Base-by-base conservation (phyloP, 2,888 invertebrate genomes). In the Hylaea fasciaria region DNA sequence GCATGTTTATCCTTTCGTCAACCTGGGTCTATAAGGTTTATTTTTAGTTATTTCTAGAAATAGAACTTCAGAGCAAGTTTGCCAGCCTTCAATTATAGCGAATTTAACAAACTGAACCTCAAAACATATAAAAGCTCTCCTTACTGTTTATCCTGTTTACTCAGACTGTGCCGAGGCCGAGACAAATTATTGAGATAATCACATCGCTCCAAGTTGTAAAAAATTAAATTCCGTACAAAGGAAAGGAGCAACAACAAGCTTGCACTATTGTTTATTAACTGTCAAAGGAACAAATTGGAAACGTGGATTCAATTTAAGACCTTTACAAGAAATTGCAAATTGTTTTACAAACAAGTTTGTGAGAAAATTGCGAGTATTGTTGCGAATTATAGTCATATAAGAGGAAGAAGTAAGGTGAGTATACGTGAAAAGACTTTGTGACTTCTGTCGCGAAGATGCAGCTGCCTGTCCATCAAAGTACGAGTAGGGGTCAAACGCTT, bases 151-250 rank as follows among this genome's bases (percentile, higher is more conserved):
- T n/a, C 4, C 12, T 8, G 11, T 43, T 1, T 37, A 37, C 51
- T 47, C 10, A 14, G 10, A 43, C 17, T 47, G 43, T 56, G 44
- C 22, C 54, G 51, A 59, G 54, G 65, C 67, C 67, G 69, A 73
- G 70, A 74, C 73, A 80, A 79, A 80, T 81, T 76, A 78, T 80
- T 72, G 68, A 74, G 74, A 78, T 82, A 81, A 81, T 81, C 77
- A 72, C 78, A 76, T 77, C 73, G 71, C 73, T 68, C 65, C 60
- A 69, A 68, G 69, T 70, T 70, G 74, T 72, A 71, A 77, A 69
- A 78, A 77, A 77, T 72, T 71, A 69, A 73, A 78, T 77, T 76
- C 54, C 44, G 50, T 53, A 70, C 70, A 72, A 66, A 70, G 69
- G 66, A 67, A 72, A 64, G 57, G 41, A 59, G 62, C 62, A 68